Conservation (phyloP, 2,888 invertebrate species). For the Mythimna lalbum region DNA sequence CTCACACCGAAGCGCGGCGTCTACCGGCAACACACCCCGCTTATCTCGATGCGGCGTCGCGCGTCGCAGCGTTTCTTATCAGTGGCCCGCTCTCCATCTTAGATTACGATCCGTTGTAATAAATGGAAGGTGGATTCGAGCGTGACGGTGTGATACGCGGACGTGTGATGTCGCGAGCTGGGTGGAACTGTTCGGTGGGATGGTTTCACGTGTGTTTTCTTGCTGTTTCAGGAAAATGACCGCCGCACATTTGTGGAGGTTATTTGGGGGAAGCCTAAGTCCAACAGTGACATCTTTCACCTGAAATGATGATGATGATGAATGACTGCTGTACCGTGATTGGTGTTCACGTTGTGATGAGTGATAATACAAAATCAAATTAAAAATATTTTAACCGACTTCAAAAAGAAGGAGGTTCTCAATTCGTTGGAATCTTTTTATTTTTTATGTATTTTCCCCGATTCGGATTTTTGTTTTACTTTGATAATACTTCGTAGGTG, state of each 20-base stretch:
- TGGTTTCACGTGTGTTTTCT: constrained; percentile 48
- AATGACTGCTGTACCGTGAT: background rate
- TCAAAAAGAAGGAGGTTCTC: too few relatives aligned
- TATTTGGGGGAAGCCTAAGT: too few relatives aligned
- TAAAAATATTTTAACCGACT: too few relatives aligned
- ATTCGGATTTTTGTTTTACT: too few relatives aligned
- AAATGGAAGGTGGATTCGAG: constrained; percentile 79
- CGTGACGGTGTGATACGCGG: constrained; percentile 80
- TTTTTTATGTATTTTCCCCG: too few relatives aligned
- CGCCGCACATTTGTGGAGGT: background rate
- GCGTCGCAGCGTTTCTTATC: constrained; percentile 75
- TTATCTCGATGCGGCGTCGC: constrained; percentile 76
- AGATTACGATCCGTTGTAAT: constrained; percentile 80
- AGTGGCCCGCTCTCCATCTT: constrained; percentile 74
- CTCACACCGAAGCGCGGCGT: constrained; percentile 65
- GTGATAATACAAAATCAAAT: too few relatives aligned
- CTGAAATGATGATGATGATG: too few relatives aligned
- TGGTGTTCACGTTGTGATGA: background rate
- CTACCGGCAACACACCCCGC: constrained; percentile 63
- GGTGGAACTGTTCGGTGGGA: constrained; percentile 36
- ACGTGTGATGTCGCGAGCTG: constrained; percentile 61
- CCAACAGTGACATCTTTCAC: too few relatives aligned
- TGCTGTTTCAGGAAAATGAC: background rate
- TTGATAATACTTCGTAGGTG: too few relatives aligned
- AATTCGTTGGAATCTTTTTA: too few relatives aligned